Evolutionary conservation across 2,888 invertebrate genomes (phyloP), one percentile per base, ranked within the genome.

Genomic region (Stenchaetothrips biformis): DNA sequence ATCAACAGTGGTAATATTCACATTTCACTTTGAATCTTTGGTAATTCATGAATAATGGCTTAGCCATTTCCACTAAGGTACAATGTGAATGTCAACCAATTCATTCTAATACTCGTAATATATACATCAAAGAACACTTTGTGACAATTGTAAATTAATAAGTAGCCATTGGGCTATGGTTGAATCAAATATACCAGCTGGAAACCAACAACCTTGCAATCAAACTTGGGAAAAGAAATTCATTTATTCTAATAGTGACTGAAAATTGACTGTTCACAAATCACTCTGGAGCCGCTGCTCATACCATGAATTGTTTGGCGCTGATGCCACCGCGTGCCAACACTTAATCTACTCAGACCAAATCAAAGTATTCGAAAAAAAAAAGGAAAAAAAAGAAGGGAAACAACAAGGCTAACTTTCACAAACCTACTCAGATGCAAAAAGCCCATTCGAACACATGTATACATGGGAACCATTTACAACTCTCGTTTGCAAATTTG

Each of bases 21-120:
- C 67, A 74, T 74, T 74, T 74, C 67, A 74, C 67, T 74, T 74
- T 74, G 67, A 74, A 74, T 74, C 67, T 74, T 74, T 74, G 67
- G 67, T 74, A 74, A 74, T 74, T 74, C 67, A 74, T 74, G 67
- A 25, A 74, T 25, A 21, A 74, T 11, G 25, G 67, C 67, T 11
- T 9, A 25, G 25, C 67, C 25, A 21, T 25, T 21, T 25, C 67
- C 67, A 74, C 25, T 74, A 74, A 25, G 67, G 67, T 74, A 74
- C 59, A 59, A 59, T 74, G 67, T 74, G 67, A 74, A 74, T 7
- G 21, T 21, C 7, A 74, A 21, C 25, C 25, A 21, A 11, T 74
- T 11, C 67, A 11, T 74, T 11, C 21, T 25, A 74, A 25, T 25
- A 25, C 7, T 25, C 11, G 21, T 25, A 74, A 25, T 74, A 74